Evolutionary conservation across 2,797 vertebrate genomes (phyloP).

Genomic region (Hemibagrus guttatus): DNA sequence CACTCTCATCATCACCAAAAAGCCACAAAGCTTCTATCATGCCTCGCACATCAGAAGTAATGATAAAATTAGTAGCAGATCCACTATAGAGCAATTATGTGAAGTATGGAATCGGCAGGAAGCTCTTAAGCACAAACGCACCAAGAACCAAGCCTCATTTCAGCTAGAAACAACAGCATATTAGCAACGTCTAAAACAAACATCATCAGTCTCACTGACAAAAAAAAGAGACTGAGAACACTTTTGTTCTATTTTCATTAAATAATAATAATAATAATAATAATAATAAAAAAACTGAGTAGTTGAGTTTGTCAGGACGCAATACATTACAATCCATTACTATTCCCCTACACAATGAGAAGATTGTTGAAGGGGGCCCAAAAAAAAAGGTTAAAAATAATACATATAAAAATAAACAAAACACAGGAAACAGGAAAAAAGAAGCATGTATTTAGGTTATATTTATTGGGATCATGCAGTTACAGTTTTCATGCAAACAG

Average conservation of each 20-base stretch:
- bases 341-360: background rate
- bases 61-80: background rate
- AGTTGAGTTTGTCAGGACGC: background rate
- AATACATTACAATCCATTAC: background rate
- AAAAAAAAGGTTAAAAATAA: background rate
- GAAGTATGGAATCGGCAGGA: background rate
- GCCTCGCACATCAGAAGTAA: background rate
- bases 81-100: background rate
- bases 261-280: background rate
- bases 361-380: background rate
- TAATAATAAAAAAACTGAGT: too few relatives aligned
- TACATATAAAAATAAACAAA: background rate
- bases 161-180: background rate
- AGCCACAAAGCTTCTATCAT: background rate
- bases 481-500: background rate
- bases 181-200: constrained; percentile 5
- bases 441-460: background rate
- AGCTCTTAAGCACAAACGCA: background rate
- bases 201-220: background rate
- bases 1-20: background rate
- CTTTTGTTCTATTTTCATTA: background rate
- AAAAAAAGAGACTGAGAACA: background rate
- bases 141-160: background rate
- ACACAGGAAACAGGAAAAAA: background rate
- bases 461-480: background rate